Evolutionary conservation across 2,113 vertebrate species (phyloP), one percentile per base, ranked within the genome.

Genomic region (Pyxicephalus adspersus): DNA sequence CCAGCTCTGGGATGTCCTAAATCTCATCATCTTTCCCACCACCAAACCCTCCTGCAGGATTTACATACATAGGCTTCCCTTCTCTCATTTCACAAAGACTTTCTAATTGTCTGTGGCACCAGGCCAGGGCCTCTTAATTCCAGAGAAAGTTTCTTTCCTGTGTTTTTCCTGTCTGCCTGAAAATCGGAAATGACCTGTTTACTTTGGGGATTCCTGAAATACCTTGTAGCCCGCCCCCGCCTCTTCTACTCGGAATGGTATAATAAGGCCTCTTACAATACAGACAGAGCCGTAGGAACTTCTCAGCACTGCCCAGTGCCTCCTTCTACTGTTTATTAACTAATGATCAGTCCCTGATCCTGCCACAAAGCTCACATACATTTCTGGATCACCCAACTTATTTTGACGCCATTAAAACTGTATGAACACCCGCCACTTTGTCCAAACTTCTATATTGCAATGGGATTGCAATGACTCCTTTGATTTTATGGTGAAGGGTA

Each of bases 111-210:
- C 58, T 20, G 38, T 80, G 78, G 78, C 78, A 71, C 57, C 54
- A 5, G 34, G 57, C 78, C 66, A 64, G 25, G 3, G 57, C 38
- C 78, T 64, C 86, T 80, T 85, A 85, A 85, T 4, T 29, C 55
- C 85, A 87, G 89, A 89, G 87, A 88, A 89, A 86, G 77, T 85
- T 86, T 1, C 17, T 80, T 54, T 85, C 80, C 83, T 85, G 83
- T 84, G 80, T 82, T 84, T 79, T 81, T 78, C 2, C 76, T 86
- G 84, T 84, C 64, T 84, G 0, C 15, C 85, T 84, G 79, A 64
- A 84, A 70, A 84, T 88, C 73, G 82, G 87, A 89, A 89, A 83
- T 55, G 83, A 79, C 78, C 85, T 86, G 84, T 87, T 90, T 89
- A 83, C 85, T 85, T 86, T 84, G 63, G 64, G 83, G 84, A 86